Conservation (phyloP, 1,140 invertebrate species). For the Acromyrmex echinatior region DNA sequence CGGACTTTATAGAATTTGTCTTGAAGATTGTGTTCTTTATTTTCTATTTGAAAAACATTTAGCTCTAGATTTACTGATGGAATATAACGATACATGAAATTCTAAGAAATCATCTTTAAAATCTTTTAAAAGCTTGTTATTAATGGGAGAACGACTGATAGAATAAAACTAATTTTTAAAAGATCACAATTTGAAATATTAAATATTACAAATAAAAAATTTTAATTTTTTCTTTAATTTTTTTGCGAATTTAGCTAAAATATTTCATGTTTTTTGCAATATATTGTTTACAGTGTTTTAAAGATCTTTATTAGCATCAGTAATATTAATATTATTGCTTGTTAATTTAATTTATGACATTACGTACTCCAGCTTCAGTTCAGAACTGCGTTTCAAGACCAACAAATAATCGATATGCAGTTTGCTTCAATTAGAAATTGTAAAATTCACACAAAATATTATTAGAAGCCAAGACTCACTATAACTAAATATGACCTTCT, state of each 20-base stretch:
- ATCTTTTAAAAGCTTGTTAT: not conserved
- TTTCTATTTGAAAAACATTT: not conserved
- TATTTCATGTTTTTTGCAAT: not conserved
- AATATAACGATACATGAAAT: not conserved
- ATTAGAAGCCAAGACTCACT: no score
- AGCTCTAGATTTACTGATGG: not conserved
- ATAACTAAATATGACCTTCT: no score
- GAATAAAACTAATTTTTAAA: not conserved
- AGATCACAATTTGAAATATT: not conserved
- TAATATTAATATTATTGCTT: no score
- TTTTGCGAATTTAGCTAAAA: not conserved
- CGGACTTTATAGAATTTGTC: slow-evolving; percentile 23
- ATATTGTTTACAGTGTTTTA: no score
- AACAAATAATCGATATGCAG: no score
- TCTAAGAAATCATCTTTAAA: not conserved
- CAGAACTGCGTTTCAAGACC: no score
- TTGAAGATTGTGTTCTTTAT: not conserved
- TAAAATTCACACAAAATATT: no score
- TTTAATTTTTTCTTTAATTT: not conserved
- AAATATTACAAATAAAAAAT: slow-evolving; percentile 2
- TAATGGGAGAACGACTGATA: not conserved
- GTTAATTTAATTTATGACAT: no score
- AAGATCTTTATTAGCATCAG: no score
- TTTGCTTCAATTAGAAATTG: no score
- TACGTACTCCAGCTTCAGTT: no score